Evolutionary conservation across 1,140 invertebrate species (phyloP).

Genomic region (Bombus pascuorum): DNA sequence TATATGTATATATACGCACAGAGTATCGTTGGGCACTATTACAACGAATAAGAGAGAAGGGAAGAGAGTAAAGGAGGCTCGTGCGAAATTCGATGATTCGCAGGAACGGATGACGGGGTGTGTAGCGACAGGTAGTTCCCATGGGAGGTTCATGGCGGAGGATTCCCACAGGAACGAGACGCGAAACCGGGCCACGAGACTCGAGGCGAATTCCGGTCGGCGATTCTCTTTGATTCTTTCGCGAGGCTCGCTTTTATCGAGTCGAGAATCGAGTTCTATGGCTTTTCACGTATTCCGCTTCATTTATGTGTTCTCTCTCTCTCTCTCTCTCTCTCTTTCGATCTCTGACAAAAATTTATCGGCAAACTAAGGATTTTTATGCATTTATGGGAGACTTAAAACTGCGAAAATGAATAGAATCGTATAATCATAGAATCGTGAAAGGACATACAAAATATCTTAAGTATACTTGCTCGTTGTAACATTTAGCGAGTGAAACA

Average conservation of each 20-base stretch:
- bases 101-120: slow-evolving; percentile 59
- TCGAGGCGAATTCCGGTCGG: slow-evolving; percentile 53
- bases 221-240: slow-evolving; percentile 8
- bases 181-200: slow-evolving; percentile 38
- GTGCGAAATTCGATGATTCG: slow-evolving; percentile 72
- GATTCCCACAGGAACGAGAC: slow-evolving; percentile 72
- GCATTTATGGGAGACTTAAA: no score
- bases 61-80: slow-evolving; percentile 59
- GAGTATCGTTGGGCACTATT: not conserved
- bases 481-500: no score
- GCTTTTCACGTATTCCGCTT: not conserved
- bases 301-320: no score
- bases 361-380: no score
- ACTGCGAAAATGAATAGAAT: no score
- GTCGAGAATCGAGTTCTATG: slow-evolving; percentile 4
- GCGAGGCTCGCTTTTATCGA: not conserved
- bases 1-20: not conserved
- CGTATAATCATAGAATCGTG: no score
- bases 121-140: slow-evolving; percentile 75
- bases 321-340: no score
- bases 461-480: no score
- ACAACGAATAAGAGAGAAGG: not conserved
- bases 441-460: no score
- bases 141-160: slow-evolving; percentile 68
- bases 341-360: no score